A percentile compares a stretch with the other conserved stretches of the same genome.
These are phyloP conservation scores for Pimpla rufipes DNA, from an alignment of 2,888 invertebrate species.

Conservation along the genomic window DNA sequence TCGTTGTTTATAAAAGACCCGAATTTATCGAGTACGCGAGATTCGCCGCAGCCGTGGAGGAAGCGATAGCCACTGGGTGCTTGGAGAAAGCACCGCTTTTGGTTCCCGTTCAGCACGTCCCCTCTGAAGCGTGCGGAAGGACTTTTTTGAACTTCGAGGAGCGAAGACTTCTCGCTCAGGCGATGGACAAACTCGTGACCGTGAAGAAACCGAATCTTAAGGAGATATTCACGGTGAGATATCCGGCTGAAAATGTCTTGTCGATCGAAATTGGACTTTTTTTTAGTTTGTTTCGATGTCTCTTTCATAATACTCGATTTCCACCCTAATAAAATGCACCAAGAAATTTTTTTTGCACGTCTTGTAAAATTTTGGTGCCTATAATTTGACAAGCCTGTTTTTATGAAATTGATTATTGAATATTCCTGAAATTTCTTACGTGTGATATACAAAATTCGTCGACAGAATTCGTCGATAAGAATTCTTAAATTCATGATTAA, in stretches of 20 bases:
- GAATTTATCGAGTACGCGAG: conserved; percentile 87
- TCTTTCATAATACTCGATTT: too few relatives aligned
- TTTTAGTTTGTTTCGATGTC: neutral
- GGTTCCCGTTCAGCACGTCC: conserved; percentile 90
- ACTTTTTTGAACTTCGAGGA: conserved; percentile 92
- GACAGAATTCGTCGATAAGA: too few relatives aligned
- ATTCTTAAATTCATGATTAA: neutral
- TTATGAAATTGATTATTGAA: too few relatives aligned
- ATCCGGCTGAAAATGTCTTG: neutral
- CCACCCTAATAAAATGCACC: too few relatives aligned
- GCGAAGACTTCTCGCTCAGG: conserved; percentile 88
- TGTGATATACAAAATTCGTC: too few relatives aligned
- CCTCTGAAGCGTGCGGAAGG: conserved; percentile 88
- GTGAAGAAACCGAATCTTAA: conserved; percentile 90
- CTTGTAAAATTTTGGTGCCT: too few relatives aligned
- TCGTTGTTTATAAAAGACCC: conserved; percentile 61
- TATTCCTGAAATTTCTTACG: too few relatives aligned
- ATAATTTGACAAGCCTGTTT: too few relatives aligned
- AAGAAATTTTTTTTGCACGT: too few relatives aligned
- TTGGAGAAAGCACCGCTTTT: conserved; percentile 90
- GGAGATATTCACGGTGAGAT: conserved; percentile 88
- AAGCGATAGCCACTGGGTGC: conserved; percentile 89
- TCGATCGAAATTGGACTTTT: neutral
- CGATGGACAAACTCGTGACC: conserved; percentile 90
- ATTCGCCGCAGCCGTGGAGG: conserved; percentile 90